Conservation (phyloP, 2,888 invertebrate species). For the Hemithea aestivaria region DNA sequence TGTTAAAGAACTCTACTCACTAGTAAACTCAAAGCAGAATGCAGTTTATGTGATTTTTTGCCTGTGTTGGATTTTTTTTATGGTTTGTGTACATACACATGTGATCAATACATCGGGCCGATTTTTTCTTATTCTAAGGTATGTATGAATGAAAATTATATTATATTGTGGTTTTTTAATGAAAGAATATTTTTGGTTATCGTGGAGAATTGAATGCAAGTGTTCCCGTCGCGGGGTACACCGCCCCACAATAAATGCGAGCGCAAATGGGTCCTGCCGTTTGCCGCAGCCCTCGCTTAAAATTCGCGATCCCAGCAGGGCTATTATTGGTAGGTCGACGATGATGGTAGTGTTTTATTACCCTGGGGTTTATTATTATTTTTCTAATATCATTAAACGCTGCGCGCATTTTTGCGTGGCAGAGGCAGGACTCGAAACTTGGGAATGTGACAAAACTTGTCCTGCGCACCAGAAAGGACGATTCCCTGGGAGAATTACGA, state of each 20-base stretch:
- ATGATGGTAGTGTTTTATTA: slow-evolving; percentile 50
- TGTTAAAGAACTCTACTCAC: not conserved
- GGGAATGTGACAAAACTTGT: slow-evolving; percentile 4
- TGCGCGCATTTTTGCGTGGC: slow-evolving; percentile 10
- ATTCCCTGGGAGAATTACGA: slow-evolving; percentile 1
- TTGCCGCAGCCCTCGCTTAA: slow-evolving; percentile 21
- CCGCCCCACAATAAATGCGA: slow-evolving; percentile 43
- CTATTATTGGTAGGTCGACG: slow-evolving; percentile 23
- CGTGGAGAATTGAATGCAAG: slow-evolving; percentile 21
- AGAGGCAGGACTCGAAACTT: not conserved
- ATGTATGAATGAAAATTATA: slow-evolving; percentile 60
- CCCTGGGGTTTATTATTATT: slow-evolving; percentile 49
- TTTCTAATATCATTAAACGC: slow-evolving; percentile 15
- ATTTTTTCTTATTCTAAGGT: slow-evolving; percentile 53
- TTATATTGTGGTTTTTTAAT: slow-evolving; percentile 21
- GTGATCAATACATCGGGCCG: slow-evolving; percentile 58
- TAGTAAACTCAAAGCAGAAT: not conserved
- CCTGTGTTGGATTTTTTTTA: slow-evolving; percentile 23
- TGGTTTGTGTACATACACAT: slow-evolving; percentile 60
- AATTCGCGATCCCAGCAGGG: slow-evolving; percentile 19
- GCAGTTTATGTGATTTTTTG: slow-evolving; percentile 15
- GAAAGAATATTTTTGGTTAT: slow-evolving; percentile 24
- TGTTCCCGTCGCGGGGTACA: slow-evolving; percentile 44
- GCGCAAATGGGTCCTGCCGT: slow-evolving; percentile 7
- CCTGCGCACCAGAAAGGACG: slow-evolving; percentile 11